phyloP scores from a whole-genome alignment of 2,888 invertebrate species.

The Agriopis leucophaearia region DNA sequence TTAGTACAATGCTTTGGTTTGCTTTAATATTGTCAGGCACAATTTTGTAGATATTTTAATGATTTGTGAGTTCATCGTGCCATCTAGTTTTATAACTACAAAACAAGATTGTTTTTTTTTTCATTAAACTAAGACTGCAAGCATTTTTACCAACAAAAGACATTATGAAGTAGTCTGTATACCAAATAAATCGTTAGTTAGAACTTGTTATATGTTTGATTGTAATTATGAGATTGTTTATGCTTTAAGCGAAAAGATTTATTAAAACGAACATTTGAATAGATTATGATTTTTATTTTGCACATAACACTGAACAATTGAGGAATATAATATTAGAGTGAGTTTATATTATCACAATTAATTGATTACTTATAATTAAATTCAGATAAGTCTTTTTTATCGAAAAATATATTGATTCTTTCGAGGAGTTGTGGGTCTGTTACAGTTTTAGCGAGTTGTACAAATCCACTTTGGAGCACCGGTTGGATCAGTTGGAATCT shows the following conservation, averaged over 20 bases:
- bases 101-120: slow-evolving; percentile 36
- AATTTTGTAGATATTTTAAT: slow-evolving; percentile 53
- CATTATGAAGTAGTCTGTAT: slow-evolving; percentile 72
- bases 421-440: slow-evolving; percentile 81
- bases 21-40: slow-evolving; percentile 68
- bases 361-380: slow-evolving; percentile 77
- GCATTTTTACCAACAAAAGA: slow-evolving; percentile 67
- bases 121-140: slow-evolving; percentile 61
- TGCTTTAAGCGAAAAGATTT: slow-evolving; percentile 62
- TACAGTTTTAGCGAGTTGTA: slow-evolving; percentile 78
- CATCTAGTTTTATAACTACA: slow-evolving; percentile 55
- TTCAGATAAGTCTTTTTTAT: slow-evolving; percentile 81
- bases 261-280: slow-evolving; percentile 63
- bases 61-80: slow-evolving; percentile 79
- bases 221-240: slow-evolving; percentile 58
- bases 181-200: slow-evolving; percentile 75
- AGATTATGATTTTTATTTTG: slow-evolving; percentile 74
- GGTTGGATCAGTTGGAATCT: slow-evolving; percentile 84
- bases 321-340: slow-evolving; percentile 71
- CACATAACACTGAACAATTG: slow-evolving; percentile 75
- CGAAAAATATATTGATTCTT: slow-evolving; percentile 84
- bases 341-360: slow-evolving; percentile 65
- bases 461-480: slow-evolving; percentile 76
- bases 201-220: slow-evolving; percentile 71
- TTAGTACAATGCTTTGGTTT: slow-evolving; percentile 71